A percentile compares a stretch with the other conserved stretches of the same genome.
Conservation (phyloP, 2,797 vertebrate species). For the Telmatherina bonti region DNA sequence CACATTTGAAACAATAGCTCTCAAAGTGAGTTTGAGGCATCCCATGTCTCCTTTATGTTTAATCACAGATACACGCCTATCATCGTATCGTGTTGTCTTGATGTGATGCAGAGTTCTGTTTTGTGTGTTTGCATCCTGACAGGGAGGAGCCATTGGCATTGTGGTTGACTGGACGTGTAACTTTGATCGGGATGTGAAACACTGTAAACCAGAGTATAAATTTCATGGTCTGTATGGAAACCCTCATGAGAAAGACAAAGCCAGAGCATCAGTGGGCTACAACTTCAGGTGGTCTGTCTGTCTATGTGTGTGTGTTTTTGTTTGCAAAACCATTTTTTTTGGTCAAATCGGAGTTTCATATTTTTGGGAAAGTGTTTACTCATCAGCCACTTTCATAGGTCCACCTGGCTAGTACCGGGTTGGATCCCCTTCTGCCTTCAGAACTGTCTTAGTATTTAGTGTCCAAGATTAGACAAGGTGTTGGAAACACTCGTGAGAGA, state of each 20-base stretch:
- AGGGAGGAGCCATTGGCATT: conserved; percentile 94
- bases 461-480: no score
- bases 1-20: conserved; percentile 86
- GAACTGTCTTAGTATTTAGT: no score
- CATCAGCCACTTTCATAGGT: no score
- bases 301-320: no score
- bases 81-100: not conserved
- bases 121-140: conserved; percentile 34
- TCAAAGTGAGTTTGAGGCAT: conserved; percentile 80
- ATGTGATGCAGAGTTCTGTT: not conserved
- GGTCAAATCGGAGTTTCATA: no score
- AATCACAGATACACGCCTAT: not conserved
- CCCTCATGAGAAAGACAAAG: conserved; percentile 68
- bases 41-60: not conserved
- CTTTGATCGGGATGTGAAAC: conserved; percentile 83
- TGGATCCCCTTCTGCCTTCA: no score
- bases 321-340: no score
- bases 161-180: conserved; percentile 95
- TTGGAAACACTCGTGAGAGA: no score
- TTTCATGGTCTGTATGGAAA: conserved; percentile 92
- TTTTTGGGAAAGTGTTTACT: no score
- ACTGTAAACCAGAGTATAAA: conserved; percentile 89
- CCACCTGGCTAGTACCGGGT: no score
- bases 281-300: conserved; percentile 90
- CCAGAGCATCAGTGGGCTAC: conserved; percentile 88